Evolutionary conservation across 2,888 invertebrate species (phyloP).

Genomic region (Schizotus pectinicornis): DNA sequence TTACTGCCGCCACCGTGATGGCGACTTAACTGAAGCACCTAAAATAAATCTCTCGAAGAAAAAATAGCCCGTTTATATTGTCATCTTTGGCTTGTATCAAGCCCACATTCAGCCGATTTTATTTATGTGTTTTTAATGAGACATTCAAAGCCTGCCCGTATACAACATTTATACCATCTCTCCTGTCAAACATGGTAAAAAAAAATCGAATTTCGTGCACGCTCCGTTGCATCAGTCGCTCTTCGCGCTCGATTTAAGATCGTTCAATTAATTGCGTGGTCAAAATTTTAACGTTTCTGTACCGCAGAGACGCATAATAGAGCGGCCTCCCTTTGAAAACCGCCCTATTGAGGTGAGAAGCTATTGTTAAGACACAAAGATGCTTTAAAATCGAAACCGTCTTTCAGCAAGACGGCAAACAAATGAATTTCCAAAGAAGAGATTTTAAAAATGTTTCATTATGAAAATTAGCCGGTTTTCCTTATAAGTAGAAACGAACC

Average conservation of each 20-base stretch:
- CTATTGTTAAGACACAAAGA: conserved; percentile 7
- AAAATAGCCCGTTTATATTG: conserved; percentile 24
- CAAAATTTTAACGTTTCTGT: conserved; percentile 1
- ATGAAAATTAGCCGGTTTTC: conserved; percentile 13
- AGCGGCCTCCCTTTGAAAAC: conserved; percentile 12
- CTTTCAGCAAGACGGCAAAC: conserved; percentile 11
- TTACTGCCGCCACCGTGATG: conserved; percentile 40
- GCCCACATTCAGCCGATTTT: conserved; percentile 32
- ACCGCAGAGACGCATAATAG: conserved; percentile 2
- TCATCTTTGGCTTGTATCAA: conserved; percentile 29
- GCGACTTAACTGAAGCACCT: conserved; percentile 10
- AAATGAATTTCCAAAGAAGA: conserved; percentile 13
- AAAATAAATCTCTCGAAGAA: conserved; percentile 21
- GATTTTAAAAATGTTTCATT: conserved; percentile 20
- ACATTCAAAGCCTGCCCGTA: conserved; percentile 31
- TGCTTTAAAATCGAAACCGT: conserved; percentile 7
- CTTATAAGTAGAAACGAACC: conserved; percentile 11
- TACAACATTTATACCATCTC: conserved; percentile 27
- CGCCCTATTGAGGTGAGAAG: conserved; percentile 18
- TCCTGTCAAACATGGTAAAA: conserved; percentile 7
- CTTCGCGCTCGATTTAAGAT: conserved; percentile 5
- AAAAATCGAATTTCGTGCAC: conserved; percentile 11
- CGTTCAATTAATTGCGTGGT: conserved; percentile 12
- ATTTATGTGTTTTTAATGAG: conserved; percentile 39
- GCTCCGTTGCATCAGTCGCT: conserved; percentile 6